Percentiles rank a stretch among this genome's conserved stretches.
Conservation (phyloP, 1,140 invertebrate genomes). For the Drosophila murphyi region DNA sequence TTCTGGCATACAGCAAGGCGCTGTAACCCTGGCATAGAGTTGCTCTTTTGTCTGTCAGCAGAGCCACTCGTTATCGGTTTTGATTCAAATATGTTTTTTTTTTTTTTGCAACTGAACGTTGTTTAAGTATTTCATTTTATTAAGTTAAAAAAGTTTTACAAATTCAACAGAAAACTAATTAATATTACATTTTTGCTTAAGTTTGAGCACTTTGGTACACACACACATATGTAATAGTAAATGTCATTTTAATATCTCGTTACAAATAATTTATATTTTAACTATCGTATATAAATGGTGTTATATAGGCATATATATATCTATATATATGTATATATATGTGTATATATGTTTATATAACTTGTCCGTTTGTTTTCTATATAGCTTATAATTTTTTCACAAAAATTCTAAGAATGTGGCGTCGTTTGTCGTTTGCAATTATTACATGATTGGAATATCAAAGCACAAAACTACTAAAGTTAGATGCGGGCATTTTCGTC, state of each 20-base stretch:
- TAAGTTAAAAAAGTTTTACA: conserved; percentile 69
- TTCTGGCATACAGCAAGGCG: neutral
- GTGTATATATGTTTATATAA: conserved; percentile 34
- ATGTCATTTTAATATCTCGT: conserved; percentile 60
- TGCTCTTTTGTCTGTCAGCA: conserved; percentile 2
- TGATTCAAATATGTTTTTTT: neutral
- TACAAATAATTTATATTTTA: conserved; percentile 56
- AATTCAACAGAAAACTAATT: conserved; percentile 74
- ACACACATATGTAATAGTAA: conserved; percentile 61
- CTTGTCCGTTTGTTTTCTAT: conserved; percentile 52
- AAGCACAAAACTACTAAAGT: conserved; percentile 50
- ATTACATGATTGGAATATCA: conserved; percentile 58
- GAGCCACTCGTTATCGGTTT: neutral
- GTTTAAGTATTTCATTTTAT: conserved; percentile 59
- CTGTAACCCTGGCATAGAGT: conserved; percentile 5
- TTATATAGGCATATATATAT: conserved; percentile 41
- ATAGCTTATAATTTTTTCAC: conserved; percentile 48
- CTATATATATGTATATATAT: conserved; percentile 9
- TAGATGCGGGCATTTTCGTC: conserved; percentile 27
- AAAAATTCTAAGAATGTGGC: conserved; percentile 57
- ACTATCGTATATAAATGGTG: conserved; percentile 52
- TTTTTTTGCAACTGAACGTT: neutral
- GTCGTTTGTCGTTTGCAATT: conserved; percentile 38
- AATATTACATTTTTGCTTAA: conserved; percentile 56
- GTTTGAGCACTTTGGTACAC: conserved; percentile 76